Evolutionary conservation across 2,888 invertebrate genomes (phyloP), one percentile per base, ranked within the genome.

Genomic region (Drosophila mettleri): DNA sequence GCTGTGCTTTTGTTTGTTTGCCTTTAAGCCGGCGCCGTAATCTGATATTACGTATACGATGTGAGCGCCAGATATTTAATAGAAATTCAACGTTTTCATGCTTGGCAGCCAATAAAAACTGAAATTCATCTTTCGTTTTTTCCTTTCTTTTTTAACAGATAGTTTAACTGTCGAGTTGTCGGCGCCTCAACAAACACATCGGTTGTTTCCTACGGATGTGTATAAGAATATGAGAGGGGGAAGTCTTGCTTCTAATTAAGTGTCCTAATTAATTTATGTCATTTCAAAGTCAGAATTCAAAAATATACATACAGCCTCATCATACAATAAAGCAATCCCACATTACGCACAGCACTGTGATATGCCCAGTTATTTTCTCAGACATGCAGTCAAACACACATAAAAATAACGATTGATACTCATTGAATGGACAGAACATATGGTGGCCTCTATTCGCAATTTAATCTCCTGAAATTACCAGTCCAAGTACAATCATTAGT

Each of bases 41-140:
- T 86, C 84, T 86, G 83, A 84, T 84, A 84, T 86, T 84, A 86
- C 86, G 79, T 84, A 86, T 84, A 84, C 86, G 84, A 86, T 79
- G 81, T 81, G 84, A 64, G 78, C 68, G 60, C 65, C 84, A 72
- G 84, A 63, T 86, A 84, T 86, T 84, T 86, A 84, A 84, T 86
- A 84, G 86, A 84, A 86, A 81, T 73, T 72, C 79, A 72, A 73
- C 85, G 74, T 74, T 86, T 82, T 83, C 74, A 72, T 83, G 77
- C 86, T 79, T 64, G 64, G 64, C 74, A 69, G 74, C 78, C 81
- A 86, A 86, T 83, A 76, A 80, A 69, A 86, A 66, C 60, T 41
- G 48, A 65, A 63, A 69, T 83, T 49, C 65, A 78, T 76, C 71
- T 65, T 51, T 66, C 66, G 53, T 71, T 65, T 10, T 5, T 38